Evolutionary conservation across 2,113 vertebrate species (phyloP), one percentile per base, ranked within the genome.

Genomic region (Phoenicopterus ruber): DNA sequence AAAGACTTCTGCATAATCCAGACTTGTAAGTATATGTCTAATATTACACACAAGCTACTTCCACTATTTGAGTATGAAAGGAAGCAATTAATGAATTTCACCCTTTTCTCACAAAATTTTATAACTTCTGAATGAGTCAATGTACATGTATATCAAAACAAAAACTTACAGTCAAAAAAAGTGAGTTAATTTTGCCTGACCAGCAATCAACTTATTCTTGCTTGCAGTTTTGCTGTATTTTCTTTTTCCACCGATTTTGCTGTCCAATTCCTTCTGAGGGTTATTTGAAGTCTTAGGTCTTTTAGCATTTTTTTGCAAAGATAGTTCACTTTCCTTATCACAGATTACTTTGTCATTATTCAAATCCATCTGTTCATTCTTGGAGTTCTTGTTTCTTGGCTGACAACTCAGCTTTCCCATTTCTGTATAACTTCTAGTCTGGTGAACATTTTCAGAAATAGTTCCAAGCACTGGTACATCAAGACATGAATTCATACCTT

Each of bases 181-280:
- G 57, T 97, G 97, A 76, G 99, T 99, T 47, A 99, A 94, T 90
- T 98, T 99, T 70, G 98, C 94, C 94, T 99, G 99, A 80, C 99
- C 99, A 52, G 97, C 92, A 74, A 99, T 99, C 92, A 99, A 89
- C 86, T 98, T 99, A 96, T 97, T 97, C 94, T 98, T 99, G 55
- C 95, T 70, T 67, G 88, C 6, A 66, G 93, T 76, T 96, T 97
- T 99, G 80, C 34, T 88, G 61, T 72, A 95, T 96, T 98, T 99
- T 80, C 74, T 92, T 44, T 86, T 84, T 84, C 86, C 65, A 88
- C 87, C 8, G 7, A 31, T 36, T 96, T 95, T 97, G 80, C 82
- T 80, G 59, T 87, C 76, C 66, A 85, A 24, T 71, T 97, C 95
- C 49, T 93, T 97, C 26, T 88, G 95, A 84, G 82, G 79, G 83